Evolutionary conservation across 2,113 vertebrate genomes (phyloP).

Genomic region (Phalacrocorax carbo): DNA sequence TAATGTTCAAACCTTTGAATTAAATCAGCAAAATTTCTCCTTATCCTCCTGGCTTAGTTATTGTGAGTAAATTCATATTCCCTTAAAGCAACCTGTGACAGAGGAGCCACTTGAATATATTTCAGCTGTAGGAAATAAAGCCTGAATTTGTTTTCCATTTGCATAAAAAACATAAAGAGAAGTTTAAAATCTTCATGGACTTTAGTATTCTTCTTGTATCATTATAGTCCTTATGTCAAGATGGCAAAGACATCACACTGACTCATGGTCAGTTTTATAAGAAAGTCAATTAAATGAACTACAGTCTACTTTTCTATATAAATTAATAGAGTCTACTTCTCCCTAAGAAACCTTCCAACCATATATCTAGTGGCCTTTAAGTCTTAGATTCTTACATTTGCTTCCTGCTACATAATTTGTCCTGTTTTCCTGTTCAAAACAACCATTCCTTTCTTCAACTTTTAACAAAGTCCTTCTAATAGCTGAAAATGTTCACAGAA

Average conservation of each 20-base stretch:
- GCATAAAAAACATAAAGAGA: neutral
- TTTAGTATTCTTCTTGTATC: neutral
- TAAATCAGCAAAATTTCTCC: constrained; percentile 43
- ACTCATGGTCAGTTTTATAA: neutral
- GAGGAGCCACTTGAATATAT: neutral
- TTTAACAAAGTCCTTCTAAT: neutral
- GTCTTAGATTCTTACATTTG: neutral
- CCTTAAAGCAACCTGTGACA: constrained; percentile 26
- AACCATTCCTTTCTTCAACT: neutral
- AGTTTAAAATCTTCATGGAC: neutral
- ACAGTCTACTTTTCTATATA: neutral
- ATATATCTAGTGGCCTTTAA: neutral
- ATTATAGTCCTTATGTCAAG: neutral
- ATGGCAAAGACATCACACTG: neutral
- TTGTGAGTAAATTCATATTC: constrained; percentile 32
- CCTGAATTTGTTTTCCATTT: neutral
- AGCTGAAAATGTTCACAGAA: neutral
- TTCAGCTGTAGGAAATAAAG: neutral
- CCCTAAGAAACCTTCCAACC: neutral
- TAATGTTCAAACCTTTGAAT: constrained; percentile 39
- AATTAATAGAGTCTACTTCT: neutral
- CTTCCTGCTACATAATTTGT: neutral
- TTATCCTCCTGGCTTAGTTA: constrained; percentile 21
- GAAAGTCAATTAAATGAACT: neutral
- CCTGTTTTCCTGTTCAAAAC: neutral